Base-by-base conservation (phyloP, 2,113 vertebrate species). In the Lethenteron reissneri region DNA sequence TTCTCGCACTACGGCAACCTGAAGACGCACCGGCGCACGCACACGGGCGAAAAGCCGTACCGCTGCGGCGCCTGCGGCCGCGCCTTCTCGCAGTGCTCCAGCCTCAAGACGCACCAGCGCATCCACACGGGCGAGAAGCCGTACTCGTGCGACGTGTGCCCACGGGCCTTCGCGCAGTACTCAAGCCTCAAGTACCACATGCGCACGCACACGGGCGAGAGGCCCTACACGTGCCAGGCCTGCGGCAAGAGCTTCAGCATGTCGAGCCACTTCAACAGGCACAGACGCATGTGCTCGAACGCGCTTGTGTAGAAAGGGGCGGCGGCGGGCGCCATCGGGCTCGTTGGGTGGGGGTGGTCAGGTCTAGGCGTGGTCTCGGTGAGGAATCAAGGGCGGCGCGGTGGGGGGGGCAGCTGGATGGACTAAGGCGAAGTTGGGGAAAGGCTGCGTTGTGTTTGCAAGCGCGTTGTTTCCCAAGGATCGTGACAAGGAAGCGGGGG, bases 131-230 rank as follows among this genome's bases (percentile, higher is more conserved):
- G 56, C 57, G 2, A 56, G 0, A 75, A 78, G 57, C 74, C 79
- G 14, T 75, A 82, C 11, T 78, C 80, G 11, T 85, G 84, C 11
- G 78, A 80, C 0, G 80, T 84, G 70, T 85, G 84, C 76, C 79
- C 78, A 59, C 56, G 57, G 56, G 75, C 78, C 9, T 80, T 83
- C 12, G 79, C 79, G 2, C 76, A 78, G 1, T 81, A 81, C 0
- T 79, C 80, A 0, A 79, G 80, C 73, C 80, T 84, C 75, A 75
- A 78, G 70, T 77, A 81, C 70, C 78, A 78, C 70, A 69, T 79
- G 72, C 78, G 77, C 56, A 76, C 76, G 1, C 77, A 78, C 60
- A 78, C 74, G 12, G 74, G 69, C 15, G 76, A 76, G 75, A 71
- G 75, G 15, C 79, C 77, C 0, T 83, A 82, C 57, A 82, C 80